Base-by-base conservation (phyloP, 2,113 vertebrate species). In the Hyperopisus bebe region DNA sequence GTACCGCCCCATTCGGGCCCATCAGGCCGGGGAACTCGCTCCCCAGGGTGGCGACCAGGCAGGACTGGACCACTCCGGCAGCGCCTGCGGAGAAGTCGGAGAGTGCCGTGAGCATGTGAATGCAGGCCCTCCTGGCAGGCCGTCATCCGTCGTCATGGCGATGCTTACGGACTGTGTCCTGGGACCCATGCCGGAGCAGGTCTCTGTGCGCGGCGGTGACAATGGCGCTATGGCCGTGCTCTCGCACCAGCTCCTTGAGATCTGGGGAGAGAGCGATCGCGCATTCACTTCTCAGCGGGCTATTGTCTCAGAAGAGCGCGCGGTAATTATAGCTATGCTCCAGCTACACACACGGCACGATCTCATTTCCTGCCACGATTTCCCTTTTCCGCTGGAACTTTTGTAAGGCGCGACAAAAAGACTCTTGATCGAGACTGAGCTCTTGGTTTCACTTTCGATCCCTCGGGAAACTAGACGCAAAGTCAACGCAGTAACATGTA, bases 201-300 rank as follows among this genome's bases (percentile, higher is more conserved):
- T 97, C 96, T 11, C 97, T 94, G 9, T 97, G 96, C 0, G 96
- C 95, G 1, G 97, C 96, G 0, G 96, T 97, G 90, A 98, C 94
- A 0, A 97, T 97, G 91, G 97, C 92, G 24, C 97, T 97, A 92
- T 96, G 97, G 94, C 95, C 95, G 91, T 96, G 97, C 55, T 96
- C 97, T 21, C 94, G 94, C 89, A 97, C 95, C 47, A 97, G 92
- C 74, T 96, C 97, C 94, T 95, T 97, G 91, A 98, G 95, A 94
- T 97, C 97, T 98, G 89, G 46, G 58, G 46, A 90, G 53, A 88
- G 55, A 88, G 80, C 50, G 35, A n/a, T 5, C 47, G 35, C 2
- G 55, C 21, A 47, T 11, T 47, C 42, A 47, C 7, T 2, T 10
- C 17, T n/a, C 19, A 27, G 42, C 0, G 15, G 31, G 31, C 47